Percentiles rank a stretch among this genome's conserved stretches.
Evolutionary conservation across 2,888 invertebrate species (phyloP).

Genomic region (Chesias legatella): DNA sequence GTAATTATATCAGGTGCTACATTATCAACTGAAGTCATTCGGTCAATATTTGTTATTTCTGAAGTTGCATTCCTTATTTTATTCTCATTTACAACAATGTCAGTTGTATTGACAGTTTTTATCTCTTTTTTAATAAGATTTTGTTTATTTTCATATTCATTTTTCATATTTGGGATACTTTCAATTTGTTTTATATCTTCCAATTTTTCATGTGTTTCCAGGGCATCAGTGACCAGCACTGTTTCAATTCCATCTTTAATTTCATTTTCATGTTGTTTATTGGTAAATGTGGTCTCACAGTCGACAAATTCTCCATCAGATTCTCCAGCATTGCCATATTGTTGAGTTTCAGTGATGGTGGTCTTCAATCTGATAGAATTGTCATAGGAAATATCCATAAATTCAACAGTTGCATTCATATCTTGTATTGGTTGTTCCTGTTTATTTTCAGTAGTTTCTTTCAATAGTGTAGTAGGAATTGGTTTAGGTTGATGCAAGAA

Average conservation of each 20-base stretch:
- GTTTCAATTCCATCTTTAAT: slow-evolving; percentile 7
- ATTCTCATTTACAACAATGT: background rate
- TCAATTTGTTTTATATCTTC: background rate
- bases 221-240: background rate
- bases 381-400: slow-evolving; percentile 64
- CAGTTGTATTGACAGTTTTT: background rate
- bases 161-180: background rate
- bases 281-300: slow-evolving; percentile 67
- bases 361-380: slow-evolving; percentile 44
- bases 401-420: slow-evolving; percentile 51
- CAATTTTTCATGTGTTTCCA: background rate
- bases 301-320: slow-evolving; percentile 70
- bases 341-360: slow-evolving; percentile 37
- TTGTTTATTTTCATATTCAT: slow-evolving; percentile 3
- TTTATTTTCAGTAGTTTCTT: slow-evolving; percentile 17
- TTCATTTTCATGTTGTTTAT: slow-evolving; percentile 37
- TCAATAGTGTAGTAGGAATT: slow-evolving; percentile 1
- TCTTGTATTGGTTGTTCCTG: slow-evolving; percentile 15
- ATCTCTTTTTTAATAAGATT: background rate
- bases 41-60: too few species aligned
- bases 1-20: too few species aligned
- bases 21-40: too few species aligned
- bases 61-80: too few species aligned
- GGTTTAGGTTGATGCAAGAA: slow-evolving; percentile 40
- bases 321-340: slow-evolving; percentile 36